A percentile compares a stretch with the other conserved stretches of the same genome.
Evolutionary conservation across 2,113 vertebrate species (phyloP).

Genomic region (Cyprinodon brontotheroides): DNA sequence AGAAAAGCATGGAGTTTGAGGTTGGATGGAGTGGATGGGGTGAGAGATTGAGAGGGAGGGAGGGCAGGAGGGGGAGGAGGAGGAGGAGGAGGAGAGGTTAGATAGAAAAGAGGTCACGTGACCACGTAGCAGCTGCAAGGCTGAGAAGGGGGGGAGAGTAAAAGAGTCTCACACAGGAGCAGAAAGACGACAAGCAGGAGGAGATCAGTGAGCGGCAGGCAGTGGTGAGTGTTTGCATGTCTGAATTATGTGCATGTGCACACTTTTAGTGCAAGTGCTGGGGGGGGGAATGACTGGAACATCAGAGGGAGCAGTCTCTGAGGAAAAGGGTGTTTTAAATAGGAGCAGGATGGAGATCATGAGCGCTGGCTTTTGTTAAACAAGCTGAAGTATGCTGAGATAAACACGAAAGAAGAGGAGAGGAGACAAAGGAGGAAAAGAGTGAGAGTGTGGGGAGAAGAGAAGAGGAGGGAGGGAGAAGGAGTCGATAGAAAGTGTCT

Average conservation of each 20-base stretch:
- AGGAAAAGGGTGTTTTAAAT: conserved; percentile 49
- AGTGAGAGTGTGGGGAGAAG: conserved; percentile 36
- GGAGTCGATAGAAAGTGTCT: conserved; percentile 72
- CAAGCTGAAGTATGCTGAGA: conserved; percentile 56
- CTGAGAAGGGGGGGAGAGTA: conserved; percentile 68
- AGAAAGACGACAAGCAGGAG: conserved; percentile 70
- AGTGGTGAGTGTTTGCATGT: conserved; percentile 70
- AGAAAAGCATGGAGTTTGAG: conserved; percentile 37
- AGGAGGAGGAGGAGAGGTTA: conserved; percentile 39
- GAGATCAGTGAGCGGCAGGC: conserved; percentile 62
- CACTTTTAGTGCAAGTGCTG: conserved; percentile 49
- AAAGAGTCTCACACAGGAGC: conserved; percentile 67
- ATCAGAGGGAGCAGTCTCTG: conserved; percentile 37
- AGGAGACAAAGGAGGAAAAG: conserved; percentile 31
- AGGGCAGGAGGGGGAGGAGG: conserved; percentile 30
- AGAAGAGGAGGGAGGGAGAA: conserved; percentile 49
- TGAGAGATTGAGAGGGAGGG: conserved; percentile 52
- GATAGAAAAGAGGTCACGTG: conserved; percentile 69
- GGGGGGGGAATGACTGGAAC: conserved; percentile 31
- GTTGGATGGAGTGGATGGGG: conserved; percentile 45
- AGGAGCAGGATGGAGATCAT: conserved; percentile 55
- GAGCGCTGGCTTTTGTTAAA: conserved; percentile 69
- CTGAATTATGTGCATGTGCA: conserved; percentile 65
- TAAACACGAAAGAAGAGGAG: conserved; percentile 44
- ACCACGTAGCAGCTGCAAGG: conserved; percentile 72